Evolutionary conservation across 2,113 vertebrate genomes (phyloP).

Genomic region (Gorsachius goisagi): DNA sequence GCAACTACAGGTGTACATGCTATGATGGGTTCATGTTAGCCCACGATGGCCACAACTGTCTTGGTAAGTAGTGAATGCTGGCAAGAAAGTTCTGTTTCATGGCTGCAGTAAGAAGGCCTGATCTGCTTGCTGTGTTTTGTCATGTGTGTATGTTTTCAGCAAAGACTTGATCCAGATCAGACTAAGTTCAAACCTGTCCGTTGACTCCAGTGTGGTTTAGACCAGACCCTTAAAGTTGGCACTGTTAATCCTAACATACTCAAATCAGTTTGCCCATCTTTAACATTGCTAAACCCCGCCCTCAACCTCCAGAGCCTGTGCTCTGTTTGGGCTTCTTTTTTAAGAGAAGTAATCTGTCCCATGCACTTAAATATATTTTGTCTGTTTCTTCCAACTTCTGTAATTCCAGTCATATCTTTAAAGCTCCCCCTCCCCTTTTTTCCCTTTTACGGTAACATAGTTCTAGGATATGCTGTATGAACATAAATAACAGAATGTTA

Average conservation of each 20-base stretch:
- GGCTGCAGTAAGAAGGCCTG: background rate
- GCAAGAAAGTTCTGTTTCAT: background rate
- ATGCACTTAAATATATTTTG: background rate
- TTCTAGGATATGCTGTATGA: background rate
- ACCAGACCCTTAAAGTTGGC: background rate
- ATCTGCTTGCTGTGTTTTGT: background rate
- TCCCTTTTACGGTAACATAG: background rate
- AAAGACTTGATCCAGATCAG: background rate
- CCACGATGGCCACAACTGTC: conserved; percentile 95
- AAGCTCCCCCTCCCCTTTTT: background rate
- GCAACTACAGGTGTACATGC: conserved; percentile 97
- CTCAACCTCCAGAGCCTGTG: background rate
- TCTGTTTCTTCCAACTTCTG: background rate
- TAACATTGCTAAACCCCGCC: background rate
- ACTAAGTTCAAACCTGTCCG: background rate
- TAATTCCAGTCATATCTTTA: background rate
- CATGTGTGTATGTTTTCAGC: background rate
- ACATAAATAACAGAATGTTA: background rate
- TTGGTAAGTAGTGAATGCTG: conserved; percentile 78
- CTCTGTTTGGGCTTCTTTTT: background rate
- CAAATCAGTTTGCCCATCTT: background rate
- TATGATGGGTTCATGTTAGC: conserved; percentile 97
- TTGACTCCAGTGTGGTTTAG: background rate
- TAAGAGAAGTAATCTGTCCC: background rate
- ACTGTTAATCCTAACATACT: background rate